Percentiles rank a stretch among this genome's conserved stretches.
Evolutionary conservation across 2,113 vertebrate genomes (phyloP).

Genomic region (Psephotus haematonotus): DNA sequence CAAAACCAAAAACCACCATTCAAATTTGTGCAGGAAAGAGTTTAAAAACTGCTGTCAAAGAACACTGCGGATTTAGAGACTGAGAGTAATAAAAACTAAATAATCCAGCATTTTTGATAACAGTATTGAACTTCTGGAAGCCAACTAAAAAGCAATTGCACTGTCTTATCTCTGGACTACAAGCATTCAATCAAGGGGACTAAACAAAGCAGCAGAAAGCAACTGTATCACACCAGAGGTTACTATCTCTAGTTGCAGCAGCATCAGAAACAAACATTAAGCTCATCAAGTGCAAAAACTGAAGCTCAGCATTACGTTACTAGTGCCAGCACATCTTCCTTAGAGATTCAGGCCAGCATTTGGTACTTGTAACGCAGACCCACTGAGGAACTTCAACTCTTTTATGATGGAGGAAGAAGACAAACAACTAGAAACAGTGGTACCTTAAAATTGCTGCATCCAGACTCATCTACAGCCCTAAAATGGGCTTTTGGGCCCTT

Average conservation of each 20-base stretch:
- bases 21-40: neutral
- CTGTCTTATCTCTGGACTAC: neutral
- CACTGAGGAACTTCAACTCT: fast-evolving
- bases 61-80: neutral
- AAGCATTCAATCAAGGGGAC: neutral
- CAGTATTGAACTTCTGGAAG: neutral
- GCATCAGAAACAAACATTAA: neutral
- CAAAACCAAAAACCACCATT: neutral
- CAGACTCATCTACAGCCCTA: neutral
- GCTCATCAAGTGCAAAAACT: neutral
- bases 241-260: neutral
- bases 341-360: neutral
- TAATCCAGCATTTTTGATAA: neutral
- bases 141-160: neutral
- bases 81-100: neutral
- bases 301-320: neutral
- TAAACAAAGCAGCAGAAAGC: neutral
- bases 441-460: neutral
- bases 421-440: neutral
- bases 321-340: neutral
- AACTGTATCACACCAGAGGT: neutral
- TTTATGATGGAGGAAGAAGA: neutral
- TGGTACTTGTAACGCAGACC: neutral
- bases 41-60: neutral
- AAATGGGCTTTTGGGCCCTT: neutral